Evolutionary conservation across 2,113 vertebrate genomes (phyloP).

Genomic region (Tupaia chinensis): DNA sequence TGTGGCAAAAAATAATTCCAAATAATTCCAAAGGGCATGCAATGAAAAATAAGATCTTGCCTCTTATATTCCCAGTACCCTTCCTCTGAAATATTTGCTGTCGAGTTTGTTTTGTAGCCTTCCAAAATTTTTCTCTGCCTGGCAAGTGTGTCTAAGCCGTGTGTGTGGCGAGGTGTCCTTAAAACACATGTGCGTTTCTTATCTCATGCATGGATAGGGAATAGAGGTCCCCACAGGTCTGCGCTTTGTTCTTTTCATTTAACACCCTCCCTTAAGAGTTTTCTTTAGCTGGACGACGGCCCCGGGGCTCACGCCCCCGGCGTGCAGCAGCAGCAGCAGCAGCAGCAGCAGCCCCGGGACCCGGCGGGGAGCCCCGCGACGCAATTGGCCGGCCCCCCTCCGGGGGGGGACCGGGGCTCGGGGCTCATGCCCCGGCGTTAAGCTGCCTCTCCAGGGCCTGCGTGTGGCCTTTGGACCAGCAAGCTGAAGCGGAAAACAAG

Average conservation of each 20-base stretch:
- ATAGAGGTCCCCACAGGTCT: accelerated
- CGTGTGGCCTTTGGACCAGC: no score
- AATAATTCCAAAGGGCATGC: neutral
- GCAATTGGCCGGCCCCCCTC: no score
- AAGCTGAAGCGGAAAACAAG: no score
- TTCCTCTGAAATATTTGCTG: neutral
- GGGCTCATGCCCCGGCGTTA: no score
- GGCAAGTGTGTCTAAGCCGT: neutral
- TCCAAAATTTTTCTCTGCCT: neutral
- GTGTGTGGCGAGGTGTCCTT: no score
- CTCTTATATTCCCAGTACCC: neutral
- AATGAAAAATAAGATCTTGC: neutral
- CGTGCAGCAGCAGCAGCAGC: no score
- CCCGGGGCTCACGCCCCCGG: no score
- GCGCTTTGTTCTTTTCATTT: neutral
- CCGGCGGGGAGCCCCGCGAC: no score
- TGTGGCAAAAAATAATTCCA: neutral
- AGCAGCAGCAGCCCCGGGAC: no score
- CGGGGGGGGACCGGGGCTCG: no score
- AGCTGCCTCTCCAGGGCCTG: no score
- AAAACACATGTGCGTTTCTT: neutral
- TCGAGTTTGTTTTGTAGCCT: accelerated
- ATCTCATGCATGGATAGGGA: neutral
- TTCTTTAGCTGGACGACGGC: no score
- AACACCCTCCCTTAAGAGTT: neutral